Base-by-base conservation (phyloP, 2,888 invertebrate genomes). In the Cremastobaeus sp. region DNA sequence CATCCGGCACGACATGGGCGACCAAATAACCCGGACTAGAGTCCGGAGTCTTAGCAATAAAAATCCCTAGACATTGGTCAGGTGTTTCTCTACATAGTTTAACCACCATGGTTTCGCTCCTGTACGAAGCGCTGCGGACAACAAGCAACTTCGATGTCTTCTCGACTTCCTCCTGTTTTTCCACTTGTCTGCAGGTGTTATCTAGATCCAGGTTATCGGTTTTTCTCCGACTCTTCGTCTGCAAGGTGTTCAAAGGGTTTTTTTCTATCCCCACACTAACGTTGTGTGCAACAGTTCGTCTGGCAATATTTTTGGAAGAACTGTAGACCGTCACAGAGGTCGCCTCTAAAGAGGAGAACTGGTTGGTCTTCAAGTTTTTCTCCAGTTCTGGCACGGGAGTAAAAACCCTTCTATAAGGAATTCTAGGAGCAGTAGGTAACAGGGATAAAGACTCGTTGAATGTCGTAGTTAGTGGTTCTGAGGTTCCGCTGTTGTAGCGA, bases 1-100 rank as follows among this genome's bases (percentile, higher is more conserved):
- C 93, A 59, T 91, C 92, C 2, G 92, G 92, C 15, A 93, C 92
- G 2, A 94, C 91, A 82, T 93, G 92, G 17, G 93, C 93, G 1
- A 94, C 92, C 69, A 92, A 88, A 83, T 93, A 93, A 59, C 91
- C 91, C 1, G 90, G 89, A 72, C 79, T 85, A 1, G 83, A 84
- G 39, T 86, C 85, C 11, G 91, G 88, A 74, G 91, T 91, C 32
- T 70, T 92, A 2, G 93, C 92, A 68, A 94, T 93, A 80, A 92
- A 92, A 83, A 94, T 93, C 3, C 93, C 93, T 39, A 94, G 86
- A 84, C 92, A 93, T 82, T 93, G 92, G 28, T 89, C 88, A 2
- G 90, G 89, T 66, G 88, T 89, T 64, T 89, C 89, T 78, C 91
- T 90, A 2, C 88, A 85, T 72, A 93, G 89, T 79, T 90, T 90